Evolutionary conservation across 2,888 invertebrate species (phyloP), one percentile per base, ranked within the genome.

Genomic region (Cephus rjabovi): DNA sequence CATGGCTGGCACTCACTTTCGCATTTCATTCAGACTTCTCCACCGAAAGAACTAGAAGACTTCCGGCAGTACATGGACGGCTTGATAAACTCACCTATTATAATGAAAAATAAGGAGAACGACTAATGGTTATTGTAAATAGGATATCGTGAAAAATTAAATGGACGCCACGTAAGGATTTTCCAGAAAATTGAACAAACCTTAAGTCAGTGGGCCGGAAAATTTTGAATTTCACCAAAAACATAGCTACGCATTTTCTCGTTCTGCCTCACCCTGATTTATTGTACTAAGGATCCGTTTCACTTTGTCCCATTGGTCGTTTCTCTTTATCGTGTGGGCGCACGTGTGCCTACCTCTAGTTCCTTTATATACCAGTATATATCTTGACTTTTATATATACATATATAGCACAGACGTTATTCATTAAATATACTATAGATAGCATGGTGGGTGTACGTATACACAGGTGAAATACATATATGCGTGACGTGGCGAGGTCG

Each of bases 401-500:
- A 56, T 2, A 9, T 56, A 56, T 23, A 56, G 9, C 9, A 23
- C 9, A 56, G 23, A 56, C 23, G 23, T 15, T 56, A 23, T 56
- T 23, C 56, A 56, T 56, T 23, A 56, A 9, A 56, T 56, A 56
- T 23, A 56, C 56, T 56, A 23, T 56, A 56, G 56, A 56, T 56
- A 23, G 23, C 56, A 56, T 56, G 23, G 56, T 56, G 56, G 56
- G 56, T 56, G 56, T 56, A 56, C 56, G 56, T 56, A 56, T 23
- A 56, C 9, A 56, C 56, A 56, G 56, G 56, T 56, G 56, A 56
- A 56, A 56, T 34, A 31, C 31, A 71, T 30, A 31, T 71, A 71
- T 30, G 80, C 83, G 82, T 84, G 84, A 86, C 85, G 82, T 84
- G 84, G 81, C 86, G 87, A 88, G 88, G 87, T 87, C 88, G 86